phyloP scores from a whole-genome alignment of 2,113 vertebrate genomes.

The Barnardius zonarius region DNA sequence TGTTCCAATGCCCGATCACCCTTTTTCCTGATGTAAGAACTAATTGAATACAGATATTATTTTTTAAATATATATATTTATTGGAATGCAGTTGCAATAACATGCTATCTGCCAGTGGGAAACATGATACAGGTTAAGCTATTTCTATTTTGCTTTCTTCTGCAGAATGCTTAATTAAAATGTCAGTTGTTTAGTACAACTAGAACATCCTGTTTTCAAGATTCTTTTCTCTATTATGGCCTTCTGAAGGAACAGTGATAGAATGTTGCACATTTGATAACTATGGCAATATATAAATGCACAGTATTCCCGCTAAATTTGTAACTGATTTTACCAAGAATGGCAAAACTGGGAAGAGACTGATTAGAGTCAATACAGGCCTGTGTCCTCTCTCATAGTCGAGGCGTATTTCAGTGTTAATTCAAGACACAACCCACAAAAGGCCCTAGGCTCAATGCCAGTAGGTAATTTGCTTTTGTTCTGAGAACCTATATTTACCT shows the following conservation, averaged over 20 bases:
- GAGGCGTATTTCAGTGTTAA: not conserved
- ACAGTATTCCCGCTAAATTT: not conserved
- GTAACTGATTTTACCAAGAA: not conserved
- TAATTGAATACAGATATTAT: not conserved
- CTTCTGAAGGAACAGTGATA: not conserved
- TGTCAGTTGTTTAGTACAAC: not conserved
- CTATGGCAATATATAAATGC: not conserved
- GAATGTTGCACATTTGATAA: not conserved
- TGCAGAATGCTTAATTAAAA: not conserved
- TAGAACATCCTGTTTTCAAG: not conserved
- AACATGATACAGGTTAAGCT: not conserved
- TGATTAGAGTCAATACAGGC: not conserved
- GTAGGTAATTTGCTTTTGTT: not conserved
- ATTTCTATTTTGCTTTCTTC: not conserved
- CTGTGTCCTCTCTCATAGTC: not conserved
- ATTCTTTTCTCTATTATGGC: not conserved
- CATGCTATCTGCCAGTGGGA: not conserved
- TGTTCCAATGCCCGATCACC: not conserved
- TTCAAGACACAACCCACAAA: not conserved
- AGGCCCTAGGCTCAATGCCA: not conserved
- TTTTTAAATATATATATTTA: not conserved
- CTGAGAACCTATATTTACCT: not conserved
- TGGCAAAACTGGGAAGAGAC: not conserved
- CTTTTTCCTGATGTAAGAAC: not conserved
- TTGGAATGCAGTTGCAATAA: not conserved